Percentiles rank a stretch among this genome's conserved stretches.
These are phyloP conservation scores for Sylvietta virens DNA, from an alignment of 2,113 vertebrate genomes.

Conservation along the genomic window DNA sequence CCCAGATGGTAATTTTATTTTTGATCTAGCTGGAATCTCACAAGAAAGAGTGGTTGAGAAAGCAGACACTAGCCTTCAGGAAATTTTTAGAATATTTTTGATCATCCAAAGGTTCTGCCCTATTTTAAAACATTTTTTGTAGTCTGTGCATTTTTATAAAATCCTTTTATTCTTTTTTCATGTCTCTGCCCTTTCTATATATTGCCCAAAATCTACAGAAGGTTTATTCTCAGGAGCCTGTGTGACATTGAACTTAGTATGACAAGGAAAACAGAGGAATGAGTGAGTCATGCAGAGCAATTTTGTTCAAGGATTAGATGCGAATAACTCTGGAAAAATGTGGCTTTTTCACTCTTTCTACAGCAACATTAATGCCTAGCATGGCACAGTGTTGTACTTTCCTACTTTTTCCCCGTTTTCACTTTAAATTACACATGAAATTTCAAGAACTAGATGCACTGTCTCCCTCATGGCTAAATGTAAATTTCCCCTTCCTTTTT, in stretches of 20 bases:
- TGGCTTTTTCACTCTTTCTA: not conserved
- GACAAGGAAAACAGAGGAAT: not conserved
- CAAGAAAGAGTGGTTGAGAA: not conserved
- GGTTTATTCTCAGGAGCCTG: not conserved
- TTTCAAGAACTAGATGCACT: not conserved
- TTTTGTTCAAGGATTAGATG: not conserved
- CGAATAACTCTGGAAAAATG: not conserved
- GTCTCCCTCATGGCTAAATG: not conserved
- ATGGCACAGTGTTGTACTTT: not conserved
- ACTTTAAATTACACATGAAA: not conserved
- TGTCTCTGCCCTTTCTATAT: not conserved
- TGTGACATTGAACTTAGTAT: not conserved
- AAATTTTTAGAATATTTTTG: conserved; percentile 4
- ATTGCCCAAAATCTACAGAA: not conserved
- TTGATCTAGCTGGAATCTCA: not conserved
- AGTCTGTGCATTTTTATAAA: not conserved
- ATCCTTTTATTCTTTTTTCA: not conserved
- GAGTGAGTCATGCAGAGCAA: not conserved
- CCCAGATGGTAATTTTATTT: not conserved
- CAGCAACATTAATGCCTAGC: not conserved
- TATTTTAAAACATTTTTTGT: not conserved
- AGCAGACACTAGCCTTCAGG: not conserved
- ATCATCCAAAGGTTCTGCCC: not conserved
- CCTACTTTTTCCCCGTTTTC: not conserved
- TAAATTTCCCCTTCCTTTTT: not conserved